Conservation (phyloP, 2,888 invertebrate species). For the Portevinia maculata region DNA sequence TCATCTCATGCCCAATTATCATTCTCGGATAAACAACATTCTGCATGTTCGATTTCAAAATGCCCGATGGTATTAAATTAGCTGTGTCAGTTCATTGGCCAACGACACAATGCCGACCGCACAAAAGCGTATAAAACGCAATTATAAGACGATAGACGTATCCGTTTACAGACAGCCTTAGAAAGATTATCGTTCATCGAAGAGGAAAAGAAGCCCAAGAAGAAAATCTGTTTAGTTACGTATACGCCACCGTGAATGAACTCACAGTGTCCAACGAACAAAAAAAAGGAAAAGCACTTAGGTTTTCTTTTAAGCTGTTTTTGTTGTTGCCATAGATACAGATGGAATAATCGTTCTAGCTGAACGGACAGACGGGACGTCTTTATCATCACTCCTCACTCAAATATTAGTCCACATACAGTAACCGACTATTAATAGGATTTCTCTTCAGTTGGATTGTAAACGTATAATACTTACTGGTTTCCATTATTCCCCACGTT, state of each 20-base stretch:
- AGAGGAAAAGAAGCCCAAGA: slow-evolving; percentile 19
- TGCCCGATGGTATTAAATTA: slow-evolving; percentile 57
- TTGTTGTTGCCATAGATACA: slow-evolving; percentile 20
- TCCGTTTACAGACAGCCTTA: slow-evolving; percentile 50
- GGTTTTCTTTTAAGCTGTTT: slow-evolving; percentile 20
- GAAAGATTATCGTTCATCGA: slow-evolving; percentile 56
- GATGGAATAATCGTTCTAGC: slow-evolving; percentile 19
- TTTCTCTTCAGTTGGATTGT: slow-evolving; percentile 67
- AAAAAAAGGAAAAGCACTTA: slow-evolving; percentile 43
- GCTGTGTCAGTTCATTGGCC: slow-evolving; percentile 41
- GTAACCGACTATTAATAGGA: slow-evolving; percentile 71
- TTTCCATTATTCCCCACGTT: slow-evolving; percentile 16
- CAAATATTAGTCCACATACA: slow-evolving; percentile 61
- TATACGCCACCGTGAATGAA: slow-evolving; percentile 51
- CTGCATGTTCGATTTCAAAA: slow-evolving; percentile 40
- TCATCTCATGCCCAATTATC: slow-evolving; percentile 53
- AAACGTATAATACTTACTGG: slow-evolving; percentile 47
- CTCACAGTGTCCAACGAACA: neutral
- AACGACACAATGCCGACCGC: slow-evolving; percentile 26
- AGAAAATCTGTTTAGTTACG: slow-evolving; percentile 30
- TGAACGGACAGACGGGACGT: slow-evolving; percentile 19
- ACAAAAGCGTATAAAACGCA: slow-evolving; percentile 43
- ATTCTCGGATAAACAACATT: slow-evolving; percentile 50
- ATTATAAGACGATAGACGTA: slow-evolving; percentile 47
- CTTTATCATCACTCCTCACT: slow-evolving; percentile 59